Conservation (phyloP, 2,888 invertebrate species). For the Elaeidobius kamerunicus region DNA sequence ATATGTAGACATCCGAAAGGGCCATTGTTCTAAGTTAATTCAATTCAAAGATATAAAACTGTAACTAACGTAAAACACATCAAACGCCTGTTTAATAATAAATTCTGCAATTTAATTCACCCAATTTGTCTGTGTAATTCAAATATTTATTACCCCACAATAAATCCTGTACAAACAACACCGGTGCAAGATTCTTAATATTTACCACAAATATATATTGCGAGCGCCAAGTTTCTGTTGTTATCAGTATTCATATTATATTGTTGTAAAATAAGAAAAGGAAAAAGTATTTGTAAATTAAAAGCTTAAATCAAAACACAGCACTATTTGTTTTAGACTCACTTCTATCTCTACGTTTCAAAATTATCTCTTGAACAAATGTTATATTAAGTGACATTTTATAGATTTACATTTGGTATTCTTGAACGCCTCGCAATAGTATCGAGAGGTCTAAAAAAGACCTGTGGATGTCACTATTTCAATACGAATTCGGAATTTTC, state of each 20-base stretch:
- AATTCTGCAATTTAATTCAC: too few species aligned
- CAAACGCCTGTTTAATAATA: too few species aligned
- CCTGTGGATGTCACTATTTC: slow-evolving; percentile 2
- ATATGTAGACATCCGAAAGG: too few species aligned
- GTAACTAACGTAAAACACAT: too few species aligned
- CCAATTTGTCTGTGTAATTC: too few species aligned
- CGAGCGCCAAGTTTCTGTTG: slow-evolving; percentile 14
- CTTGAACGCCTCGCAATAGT: neutral
- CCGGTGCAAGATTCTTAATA: neutral
- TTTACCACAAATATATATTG: slow-evolving; percentile 7
- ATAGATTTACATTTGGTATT: slow-evolving; percentile 1
- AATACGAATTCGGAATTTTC: neutral
- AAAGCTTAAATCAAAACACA: slow-evolving; percentile 6
- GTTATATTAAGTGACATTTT: slow-evolving; percentile 1
- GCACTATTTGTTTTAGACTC: slow-evolving; percentile 9
- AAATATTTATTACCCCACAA: too few species aligned
- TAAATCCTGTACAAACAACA: neutral
- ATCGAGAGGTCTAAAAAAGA: neutral
- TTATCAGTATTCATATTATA: slow-evolving; percentile 6
- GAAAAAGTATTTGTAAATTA: slow-evolving; percentile 8
- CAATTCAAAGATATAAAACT: too few species aligned
- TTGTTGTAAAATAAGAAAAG: slow-evolving; percentile 11
- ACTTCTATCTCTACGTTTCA: slow-evolving; percentile 8
- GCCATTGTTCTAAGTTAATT: too few species aligned
- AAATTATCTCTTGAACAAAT: slow-evolving; percentile 4